These are phyloP conservation scores for Toxostoma redivivum DNA, from an alignment of 2,113 vertebrate species.

Conservation along the genomic window DNA sequence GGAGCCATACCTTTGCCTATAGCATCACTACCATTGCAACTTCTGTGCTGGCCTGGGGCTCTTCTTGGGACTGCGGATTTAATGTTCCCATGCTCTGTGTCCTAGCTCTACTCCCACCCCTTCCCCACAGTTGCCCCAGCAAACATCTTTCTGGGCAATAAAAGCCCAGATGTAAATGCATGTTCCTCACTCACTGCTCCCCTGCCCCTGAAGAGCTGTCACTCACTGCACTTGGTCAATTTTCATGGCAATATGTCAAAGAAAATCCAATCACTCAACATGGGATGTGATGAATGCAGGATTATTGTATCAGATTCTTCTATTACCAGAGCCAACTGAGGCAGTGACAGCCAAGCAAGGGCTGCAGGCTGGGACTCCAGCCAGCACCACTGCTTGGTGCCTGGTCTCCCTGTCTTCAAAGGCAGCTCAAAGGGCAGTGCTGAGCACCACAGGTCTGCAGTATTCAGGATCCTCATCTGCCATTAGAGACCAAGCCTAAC, in stretches of 20 bases:
- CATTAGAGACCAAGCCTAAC: not conserved
- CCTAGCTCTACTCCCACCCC: not conserved
- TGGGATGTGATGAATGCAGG: slow-evolving; percentile 13
- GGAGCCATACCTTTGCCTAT: not conserved
- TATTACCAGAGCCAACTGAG: not conserved
- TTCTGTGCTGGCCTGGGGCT: not conserved
- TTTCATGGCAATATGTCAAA: slow-evolving; percentile 57
- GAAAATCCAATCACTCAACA: slow-evolving; percentile 57
- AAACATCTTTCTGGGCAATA: not conserved
- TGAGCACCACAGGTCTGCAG: not conserved
- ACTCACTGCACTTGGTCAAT: slow-evolving; percentile 29
- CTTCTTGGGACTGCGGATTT: not conserved
- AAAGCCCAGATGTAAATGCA: not conserved
- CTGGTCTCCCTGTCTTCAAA: not conserved
- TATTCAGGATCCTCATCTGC: rapidly evolving
- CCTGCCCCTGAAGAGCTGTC: slow-evolving; percentile 41
- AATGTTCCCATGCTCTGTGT: not conserved
- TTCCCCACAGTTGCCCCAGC: not conserved
- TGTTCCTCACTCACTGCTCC: not conserved
- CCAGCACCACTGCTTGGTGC: not conserved
- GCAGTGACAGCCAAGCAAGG: not conserved
- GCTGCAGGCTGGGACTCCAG: not conserved
- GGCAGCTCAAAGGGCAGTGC: not conserved
- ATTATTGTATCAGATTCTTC: slow-evolving; percentile 49
- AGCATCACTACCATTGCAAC: not conserved